Conservation (phyloP, 2,888 invertebrate species). For the Hydraecia micacea region DNA sequence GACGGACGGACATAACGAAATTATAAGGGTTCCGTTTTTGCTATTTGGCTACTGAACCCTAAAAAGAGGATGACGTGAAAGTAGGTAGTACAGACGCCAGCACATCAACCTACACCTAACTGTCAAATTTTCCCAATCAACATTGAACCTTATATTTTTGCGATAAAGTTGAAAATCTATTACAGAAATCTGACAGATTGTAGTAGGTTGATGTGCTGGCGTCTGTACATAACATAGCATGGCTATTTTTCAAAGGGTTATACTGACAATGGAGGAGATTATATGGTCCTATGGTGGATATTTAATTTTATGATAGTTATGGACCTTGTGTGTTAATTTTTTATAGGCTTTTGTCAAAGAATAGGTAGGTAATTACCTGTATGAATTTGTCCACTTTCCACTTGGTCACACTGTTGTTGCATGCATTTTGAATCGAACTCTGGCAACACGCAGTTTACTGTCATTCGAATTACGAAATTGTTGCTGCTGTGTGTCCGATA, state of each 20-base stretch:
- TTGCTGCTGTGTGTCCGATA: slow-evolving; percentile 60
- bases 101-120: too few relatives aligned
- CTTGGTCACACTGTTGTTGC: slow-evolving; percentile 52
- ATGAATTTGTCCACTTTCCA: background rate
- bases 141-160: too few relatives aligned
- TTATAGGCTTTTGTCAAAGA: too few relatives aligned
- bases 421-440: slow-evolving; percentile 49
- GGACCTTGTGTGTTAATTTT: too few relatives aligned
- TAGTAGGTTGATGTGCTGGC: too few relatives aligned
- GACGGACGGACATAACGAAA: background rate
- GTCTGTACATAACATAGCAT: background rate
- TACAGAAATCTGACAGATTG: too few relatives aligned
- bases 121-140: too few relatives aligned
- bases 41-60: background rate
- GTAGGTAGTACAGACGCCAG: too few relatives aligned
- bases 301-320: background rate
- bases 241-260: background rate
- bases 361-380: too few relatives aligned
- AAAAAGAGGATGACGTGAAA: background rate
- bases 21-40: background rate
- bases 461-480: slow-evolving; percentile 66
- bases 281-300: background rate
- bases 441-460: slow-evolving; percentile 74
- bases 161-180: too few relatives aligned
- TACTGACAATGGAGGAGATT: too few relatives aligned